These are phyloP conservation scores for Natator depressus DNA, from an alignment of 2,113 vertebrate species.

Conservation along the genomic window DNA sequence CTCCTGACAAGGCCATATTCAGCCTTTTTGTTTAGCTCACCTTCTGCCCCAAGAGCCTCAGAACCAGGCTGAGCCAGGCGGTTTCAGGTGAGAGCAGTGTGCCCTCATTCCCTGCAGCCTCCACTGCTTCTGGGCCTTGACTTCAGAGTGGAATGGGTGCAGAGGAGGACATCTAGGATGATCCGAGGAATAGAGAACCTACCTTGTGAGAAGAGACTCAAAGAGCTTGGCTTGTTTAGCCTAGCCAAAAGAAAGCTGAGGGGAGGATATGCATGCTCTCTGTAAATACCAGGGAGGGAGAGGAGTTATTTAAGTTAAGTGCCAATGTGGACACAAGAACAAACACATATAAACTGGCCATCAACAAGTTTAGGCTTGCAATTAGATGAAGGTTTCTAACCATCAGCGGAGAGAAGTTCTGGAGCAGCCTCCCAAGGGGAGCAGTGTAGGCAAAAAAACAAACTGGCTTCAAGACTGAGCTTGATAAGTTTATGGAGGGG, in stretches of 20 bases:
- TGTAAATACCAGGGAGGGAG: neutral
- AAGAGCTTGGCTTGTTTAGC: neutral
- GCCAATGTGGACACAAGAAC: neutral
- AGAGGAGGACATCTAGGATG: neutral
- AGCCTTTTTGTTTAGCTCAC: neutral
- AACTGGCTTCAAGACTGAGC: neutral
- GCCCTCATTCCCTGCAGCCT: neutral
- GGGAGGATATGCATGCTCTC: neutral
- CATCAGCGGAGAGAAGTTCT: neutral
- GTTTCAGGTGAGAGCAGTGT: neutral
- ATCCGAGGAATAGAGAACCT: neutral
- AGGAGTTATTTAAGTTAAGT: neutral
- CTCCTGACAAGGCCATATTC: neutral
- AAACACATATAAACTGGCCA: neutral
- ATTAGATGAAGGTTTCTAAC: neutral
- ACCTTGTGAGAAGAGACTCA: neutral
- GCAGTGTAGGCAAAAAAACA: neutral
- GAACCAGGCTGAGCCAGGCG: neutral
- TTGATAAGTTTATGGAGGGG: neutral
- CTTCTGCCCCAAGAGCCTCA: neutral
- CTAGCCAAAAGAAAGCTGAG: neutral
- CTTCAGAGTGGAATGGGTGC: neutral
- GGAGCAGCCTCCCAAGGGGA: neutral
- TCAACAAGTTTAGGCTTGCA: neutral
- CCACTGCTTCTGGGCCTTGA: neutral